Evolutionary conservation across 2,888 invertebrate genomes (phyloP).

Genomic region (Agapostemon virescens): DNA sequence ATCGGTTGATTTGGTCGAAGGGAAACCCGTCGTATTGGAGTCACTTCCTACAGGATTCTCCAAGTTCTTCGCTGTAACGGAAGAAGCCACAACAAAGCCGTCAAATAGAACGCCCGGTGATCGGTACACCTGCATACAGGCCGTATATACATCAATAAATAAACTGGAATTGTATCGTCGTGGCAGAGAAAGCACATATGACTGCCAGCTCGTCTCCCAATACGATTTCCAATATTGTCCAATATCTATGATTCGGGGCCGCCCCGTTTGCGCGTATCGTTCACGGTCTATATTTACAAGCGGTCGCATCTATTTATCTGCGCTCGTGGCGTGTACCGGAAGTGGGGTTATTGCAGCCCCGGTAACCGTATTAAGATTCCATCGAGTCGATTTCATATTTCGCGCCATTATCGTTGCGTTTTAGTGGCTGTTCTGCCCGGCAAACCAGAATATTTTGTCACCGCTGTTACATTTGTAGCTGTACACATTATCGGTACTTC

Average conservation of each 20-base stretch:
- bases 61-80: slow-evolving; percentile 31
- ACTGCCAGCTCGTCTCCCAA: slow-evolving; percentile 32
- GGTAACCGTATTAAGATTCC: slow-evolving; percentile 29
- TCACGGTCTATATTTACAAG: slow-evolving; percentile 24
- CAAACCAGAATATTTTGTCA: slow-evolving; percentile 11
- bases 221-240: slow-evolving; percentile 61
- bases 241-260: slow-evolving; percentile 55
- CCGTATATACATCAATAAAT: slow-evolving; percentile 44
- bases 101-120: slow-evolving; percentile 47
- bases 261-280: slow-evolving; percentile 49
- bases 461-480: neutral
- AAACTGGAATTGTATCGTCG: slow-evolving; percentile 33
- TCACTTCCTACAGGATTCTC: slow-evolving; percentile 11
- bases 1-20: slow-evolving; percentile 41
- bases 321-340: neutral
- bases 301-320: slow-evolving; percentile 34
- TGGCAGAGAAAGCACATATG: slow-evolving; percentile 15
- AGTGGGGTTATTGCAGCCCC: slow-evolving; percentile 33
- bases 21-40: slow-evolving; percentile 3
- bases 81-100: slow-evolving; percentile 55
- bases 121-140: slow-evolving; percentile 13
- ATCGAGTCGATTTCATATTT: slow-evolving; percentile 20
- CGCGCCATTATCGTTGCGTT: slow-evolving; percentile 40
- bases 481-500: neutral
- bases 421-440: slow-evolving; percentile 19